Evolutionary conservation across 2,888 invertebrate species (phyloP).

Genomic region (Cephus nigrinus): DNA sequence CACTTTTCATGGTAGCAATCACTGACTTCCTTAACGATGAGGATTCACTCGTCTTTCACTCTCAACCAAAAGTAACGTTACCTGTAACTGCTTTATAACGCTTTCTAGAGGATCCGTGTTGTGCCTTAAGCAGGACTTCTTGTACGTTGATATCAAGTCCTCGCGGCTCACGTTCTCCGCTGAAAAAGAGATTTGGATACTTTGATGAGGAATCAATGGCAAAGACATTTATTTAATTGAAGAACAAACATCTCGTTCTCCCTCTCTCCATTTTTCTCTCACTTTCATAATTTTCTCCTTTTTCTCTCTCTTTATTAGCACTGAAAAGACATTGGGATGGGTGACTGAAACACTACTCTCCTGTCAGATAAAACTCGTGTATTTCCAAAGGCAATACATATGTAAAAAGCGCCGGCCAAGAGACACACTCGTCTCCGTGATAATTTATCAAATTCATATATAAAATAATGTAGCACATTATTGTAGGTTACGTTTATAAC

Average conservation of each 20-base stretch:
- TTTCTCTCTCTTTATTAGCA: not conserved
- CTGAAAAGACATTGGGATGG: not conserved
- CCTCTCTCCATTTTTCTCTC: not conserved
- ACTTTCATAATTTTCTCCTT: not conserved
- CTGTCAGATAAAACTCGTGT: slow-evolving; percentile 41
- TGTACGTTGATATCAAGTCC: slow-evolving; percentile 80
- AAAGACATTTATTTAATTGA: too few species aligned
- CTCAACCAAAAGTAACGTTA: slow-evolving; percentile 53
- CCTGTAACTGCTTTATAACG: slow-evolving; percentile 80
- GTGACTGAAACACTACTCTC: slow-evolving; percentile 34
- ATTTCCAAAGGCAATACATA: slow-evolving; percentile 23
- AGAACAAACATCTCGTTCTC: not conserved
- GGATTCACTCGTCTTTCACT: too few species aligned
- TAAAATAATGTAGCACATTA: not conserved
- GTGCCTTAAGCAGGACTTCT: slow-evolving; percentile 79
- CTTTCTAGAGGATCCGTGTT: slow-evolving; percentile 76
- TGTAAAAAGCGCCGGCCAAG: not conserved
- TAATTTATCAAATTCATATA: not conserved
- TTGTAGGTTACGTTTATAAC: too few species aligned
- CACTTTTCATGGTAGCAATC: too few species aligned
- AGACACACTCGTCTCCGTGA: not conserved
- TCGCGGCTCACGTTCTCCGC: slow-evolving; percentile 74
- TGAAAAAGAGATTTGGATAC: slow-evolving; percentile 63
- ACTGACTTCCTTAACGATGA: too few species aligned
- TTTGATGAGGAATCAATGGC: too few species aligned